phyloP scores from a whole-genome alignment of 2,888 invertebrate genomes.

The Apocheima hispidaria region DNA sequence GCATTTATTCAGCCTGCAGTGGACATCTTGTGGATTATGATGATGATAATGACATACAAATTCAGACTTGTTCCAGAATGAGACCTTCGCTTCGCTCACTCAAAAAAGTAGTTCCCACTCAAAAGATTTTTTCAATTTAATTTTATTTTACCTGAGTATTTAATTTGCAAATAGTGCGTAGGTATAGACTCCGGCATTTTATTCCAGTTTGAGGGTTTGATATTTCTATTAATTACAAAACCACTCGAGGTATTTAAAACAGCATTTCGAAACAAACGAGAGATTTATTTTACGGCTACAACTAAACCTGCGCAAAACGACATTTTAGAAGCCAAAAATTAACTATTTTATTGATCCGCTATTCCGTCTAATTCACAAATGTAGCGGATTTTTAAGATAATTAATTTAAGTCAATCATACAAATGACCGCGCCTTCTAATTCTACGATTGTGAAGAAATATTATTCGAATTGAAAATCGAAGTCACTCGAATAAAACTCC shows the following conservation, averaged over 20 bases:
- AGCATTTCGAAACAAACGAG: background rate
- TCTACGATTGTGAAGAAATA: background rate
- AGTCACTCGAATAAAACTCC: background rate
- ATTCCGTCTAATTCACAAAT: background rate
- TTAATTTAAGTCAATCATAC: background rate
- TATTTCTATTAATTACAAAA: constrained; percentile 3
- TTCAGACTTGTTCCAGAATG: too few species aligned
- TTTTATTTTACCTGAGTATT: too few species aligned
- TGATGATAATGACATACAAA: too few species aligned
- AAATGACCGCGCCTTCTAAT: background rate
- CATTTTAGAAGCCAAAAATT: constrained; percentile 19
- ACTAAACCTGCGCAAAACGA: background rate
- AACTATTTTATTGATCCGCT: constrained; percentile 10
- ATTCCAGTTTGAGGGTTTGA: background rate
- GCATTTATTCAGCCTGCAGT: too few species aligned
- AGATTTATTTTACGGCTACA: constrained; percentile 7
- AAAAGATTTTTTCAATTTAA: background rate
- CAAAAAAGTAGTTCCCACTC: too few species aligned
- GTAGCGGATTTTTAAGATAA: constrained; percentile 23
- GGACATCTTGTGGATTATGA: too few species aligned
- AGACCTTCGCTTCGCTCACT: too few species aligned
- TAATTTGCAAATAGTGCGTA: background rate
- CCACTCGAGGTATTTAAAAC: constrained; percentile 6
- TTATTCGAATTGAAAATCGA: constrained; percentile 4
- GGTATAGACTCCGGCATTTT: background rate